Evolutionary conservation across 2,888 invertebrate genomes (phyloP), one percentile per base, ranked within the genome.

Genomic region (Biston betularia): DNA sequence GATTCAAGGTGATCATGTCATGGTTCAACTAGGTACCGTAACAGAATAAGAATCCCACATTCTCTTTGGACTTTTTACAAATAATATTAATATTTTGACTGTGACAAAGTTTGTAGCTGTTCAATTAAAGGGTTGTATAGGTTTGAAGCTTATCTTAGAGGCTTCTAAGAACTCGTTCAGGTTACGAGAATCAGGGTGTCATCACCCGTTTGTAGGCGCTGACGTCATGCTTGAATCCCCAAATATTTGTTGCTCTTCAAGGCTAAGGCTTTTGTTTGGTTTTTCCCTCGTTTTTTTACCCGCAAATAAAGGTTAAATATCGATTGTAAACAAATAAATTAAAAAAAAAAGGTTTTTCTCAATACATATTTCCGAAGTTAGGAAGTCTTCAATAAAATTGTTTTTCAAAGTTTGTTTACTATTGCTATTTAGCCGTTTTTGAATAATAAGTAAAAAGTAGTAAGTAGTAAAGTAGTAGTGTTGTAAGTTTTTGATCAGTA

Each of bases 131-230:
- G 59, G 50, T 54, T 56, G 58, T 56, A 57, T 14, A 46, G 15
- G 38, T 14, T 14, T 56, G 33, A 48, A 48, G 64, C 49, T 65
- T 56, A 46, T 63, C 54, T 69, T 53, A 42, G 53, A 63, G 54
- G 45, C 56, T 75, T 75, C 75, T 70, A 12, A 68, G 75, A 73
- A 75, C 59, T 65, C 38, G 62, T 63, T 75, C 75, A 75, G 75
- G 75, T 73, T 61, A 72, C 46, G 56, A 63, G 65, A 66, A 49
- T 55, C 57, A 49, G 61, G 53, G 69, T 68, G 71, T 73, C 72
- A 73, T 75, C 73, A 73, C 58, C 70, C 73, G 69, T 52, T 55
- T 65, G 58, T 52, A 53, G 48, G 15, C 56, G 15, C 56, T 75
- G 75, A 73, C 71, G 75, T 75, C 73, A 75, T 72, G 49, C 10